phyloP scores from a whole-genome alignment of 2,113 vertebrate species.

The Nestor notabilis region DNA sequence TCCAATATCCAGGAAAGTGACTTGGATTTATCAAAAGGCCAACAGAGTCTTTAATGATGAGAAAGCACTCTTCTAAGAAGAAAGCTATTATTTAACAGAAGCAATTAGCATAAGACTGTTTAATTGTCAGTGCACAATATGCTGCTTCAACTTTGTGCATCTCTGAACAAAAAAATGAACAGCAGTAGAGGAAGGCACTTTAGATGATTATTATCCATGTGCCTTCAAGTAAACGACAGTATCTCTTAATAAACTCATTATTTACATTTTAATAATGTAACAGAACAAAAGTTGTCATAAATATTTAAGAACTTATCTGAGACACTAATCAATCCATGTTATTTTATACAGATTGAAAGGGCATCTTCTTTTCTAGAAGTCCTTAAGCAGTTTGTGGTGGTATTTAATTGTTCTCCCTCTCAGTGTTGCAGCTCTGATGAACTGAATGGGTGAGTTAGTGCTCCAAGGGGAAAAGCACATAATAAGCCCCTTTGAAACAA shows the following conservation, averaged over 20 bases:
- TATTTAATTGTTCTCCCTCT: neutral
- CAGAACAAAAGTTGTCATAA: neutral
- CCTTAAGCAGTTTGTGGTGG: neutral
- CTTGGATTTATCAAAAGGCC: neutral
- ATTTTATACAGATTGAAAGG: neutral
- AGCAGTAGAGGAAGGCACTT: neutral
- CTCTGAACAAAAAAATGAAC: neutral
- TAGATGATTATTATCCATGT: neutral
- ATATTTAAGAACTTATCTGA: neutral
- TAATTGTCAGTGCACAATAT: neutral
- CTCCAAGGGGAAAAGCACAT: neutral
- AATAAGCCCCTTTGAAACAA: constrained; percentile 19
- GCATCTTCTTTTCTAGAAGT: neutral
- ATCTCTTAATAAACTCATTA: neutral
- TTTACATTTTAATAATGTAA: neutral
- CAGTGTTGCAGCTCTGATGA: neutral
- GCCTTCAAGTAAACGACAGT: neutral
- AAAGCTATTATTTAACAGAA: neutral
- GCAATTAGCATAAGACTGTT: neutral
- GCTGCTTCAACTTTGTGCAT: neutral
- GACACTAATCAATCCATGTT: neutral
- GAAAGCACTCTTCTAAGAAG: neutral
- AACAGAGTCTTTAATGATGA: neutral
- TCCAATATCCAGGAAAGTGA: fast-evolving
- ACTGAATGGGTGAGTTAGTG: neutral